Conservation (phyloP, 2,113 vertebrate genomes). For the Leuciscus idus region DNA sequence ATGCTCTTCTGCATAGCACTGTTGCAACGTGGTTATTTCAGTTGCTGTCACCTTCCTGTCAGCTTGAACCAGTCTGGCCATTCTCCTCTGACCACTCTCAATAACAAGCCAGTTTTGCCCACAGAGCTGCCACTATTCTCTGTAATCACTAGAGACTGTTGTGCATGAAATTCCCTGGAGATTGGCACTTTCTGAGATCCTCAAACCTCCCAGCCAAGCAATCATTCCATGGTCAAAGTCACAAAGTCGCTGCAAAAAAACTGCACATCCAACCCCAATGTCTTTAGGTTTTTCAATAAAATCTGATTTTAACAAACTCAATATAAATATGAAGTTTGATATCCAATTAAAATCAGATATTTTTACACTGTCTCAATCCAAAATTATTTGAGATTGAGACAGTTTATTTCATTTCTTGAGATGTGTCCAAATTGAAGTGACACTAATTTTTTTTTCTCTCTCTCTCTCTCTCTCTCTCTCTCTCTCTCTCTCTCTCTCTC, state of each 20-base stretch:
- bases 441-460: background rate
- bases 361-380: background rate
- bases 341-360: background rate
- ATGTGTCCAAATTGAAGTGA: background rate
- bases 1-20: background rate
- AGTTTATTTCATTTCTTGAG: background rate
- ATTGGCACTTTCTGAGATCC: background rate
- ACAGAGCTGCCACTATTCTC: conserved; percentile 2
- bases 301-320: background rate
- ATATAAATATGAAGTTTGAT: background rate
- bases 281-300: background rate
- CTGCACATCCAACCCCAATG: background rate
- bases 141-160: background rate
- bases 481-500: background rate
- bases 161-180: background rate
- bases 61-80: background rate
- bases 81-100: conserved; percentile 17
- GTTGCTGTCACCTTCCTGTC: conserved; percentile 22
- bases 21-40: background rate
- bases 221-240: background rate
- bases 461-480: background rate
- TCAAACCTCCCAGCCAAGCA: background rate
- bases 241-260: background rate
- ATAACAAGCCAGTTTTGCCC: conserved; percentile 19
- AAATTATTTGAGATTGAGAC: background rate